These are phyloP conservation scores for Brevipalpus yothersi DNA, from an alignment of 1,140 invertebrate genomes.

Conservation along the genomic window DNA sequence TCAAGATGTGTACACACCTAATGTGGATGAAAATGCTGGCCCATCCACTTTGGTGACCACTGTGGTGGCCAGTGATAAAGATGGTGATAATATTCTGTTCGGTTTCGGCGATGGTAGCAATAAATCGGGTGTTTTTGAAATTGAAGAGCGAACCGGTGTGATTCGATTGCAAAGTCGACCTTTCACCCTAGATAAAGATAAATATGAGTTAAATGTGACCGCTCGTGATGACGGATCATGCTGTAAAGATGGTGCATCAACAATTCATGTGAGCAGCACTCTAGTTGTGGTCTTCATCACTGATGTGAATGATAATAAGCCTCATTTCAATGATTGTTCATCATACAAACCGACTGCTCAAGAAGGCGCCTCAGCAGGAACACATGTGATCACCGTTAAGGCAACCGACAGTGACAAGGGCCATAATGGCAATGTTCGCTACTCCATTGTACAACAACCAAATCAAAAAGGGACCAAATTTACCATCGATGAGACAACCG, in stretches of 20 bases:
- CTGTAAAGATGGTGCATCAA: conserved; percentile 55
- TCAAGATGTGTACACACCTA: conserved; percentile 82
- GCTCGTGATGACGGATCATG: conserved; percentile 80
- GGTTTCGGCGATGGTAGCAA: conserved; percentile 74
- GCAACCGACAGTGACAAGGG: conserved; percentile 79
- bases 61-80: conserved; percentile 80
- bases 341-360: conserved; percentile 67
- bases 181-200: conserved; percentile 47
- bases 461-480: conserved; percentile 90
- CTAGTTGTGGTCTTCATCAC: conserved; percentile 88
- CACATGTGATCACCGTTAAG: conserved; percentile 44
- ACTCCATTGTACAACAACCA: conserved; percentile 82
- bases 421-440: conserved; percentile 65
- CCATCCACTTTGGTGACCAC: conserved; percentile 78
- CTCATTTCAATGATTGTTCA: conserved; percentile 70
- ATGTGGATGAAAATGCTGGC: conserved; percentile 82
- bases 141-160: conserved; percentile 81
- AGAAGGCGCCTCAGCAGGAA: conserved; percentile 70
- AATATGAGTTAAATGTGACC: conserved; percentile 80
- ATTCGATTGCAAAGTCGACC: conserved; percentile 60
- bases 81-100: conserved; percentile 77
- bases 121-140: conserved; percentile 69
- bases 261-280: conserved; percentile 73
- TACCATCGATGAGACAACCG: conserved; percentile 76
- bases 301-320: conserved; percentile 85